These are phyloP conservation scores for Scaptomyza pallida DNA, from an alignment of 1,140 invertebrate species.

Conservation along the genomic window DNA sequence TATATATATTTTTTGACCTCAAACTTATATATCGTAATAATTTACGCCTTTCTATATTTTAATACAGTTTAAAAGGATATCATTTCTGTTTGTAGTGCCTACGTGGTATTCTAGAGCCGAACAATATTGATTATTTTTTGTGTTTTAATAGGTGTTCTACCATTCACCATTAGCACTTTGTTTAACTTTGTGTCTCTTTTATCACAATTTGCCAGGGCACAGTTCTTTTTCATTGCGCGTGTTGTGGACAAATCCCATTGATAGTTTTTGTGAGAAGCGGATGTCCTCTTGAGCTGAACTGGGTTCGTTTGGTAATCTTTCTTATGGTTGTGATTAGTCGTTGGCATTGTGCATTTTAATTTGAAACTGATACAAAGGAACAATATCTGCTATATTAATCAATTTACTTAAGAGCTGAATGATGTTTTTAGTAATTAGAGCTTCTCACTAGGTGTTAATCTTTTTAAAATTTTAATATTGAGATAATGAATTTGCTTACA, in stretches of 20 bases:
- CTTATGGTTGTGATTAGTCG: too few relatives aligned
- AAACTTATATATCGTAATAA: too few relatives aligned
- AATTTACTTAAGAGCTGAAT: not conserved
- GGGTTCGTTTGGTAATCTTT: slow-evolving; percentile 1
- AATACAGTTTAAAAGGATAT: not conserved
- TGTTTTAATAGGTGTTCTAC: not conserved
- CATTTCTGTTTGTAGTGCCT: not conserved
- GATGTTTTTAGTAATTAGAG: too few relatives aligned
- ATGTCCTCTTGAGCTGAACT: not conserved
- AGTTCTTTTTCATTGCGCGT: not conserved
- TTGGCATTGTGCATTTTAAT: slow-evolving; percentile 30
- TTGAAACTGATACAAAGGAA: slow-evolving; percentile 10
- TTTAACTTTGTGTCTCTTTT: not conserved
- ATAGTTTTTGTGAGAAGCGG: not conserved
- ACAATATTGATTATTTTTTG: not conserved
- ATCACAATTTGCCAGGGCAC: slow-evolving; percentile 2
- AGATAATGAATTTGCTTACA: too few relatives aligned
- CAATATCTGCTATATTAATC: not conserved
- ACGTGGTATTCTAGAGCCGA: not conserved
- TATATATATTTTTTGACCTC: not conserved
- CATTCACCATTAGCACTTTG: not conserved
- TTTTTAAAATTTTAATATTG: too few relatives aligned
- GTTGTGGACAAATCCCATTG: slow-evolving; percentile 4
- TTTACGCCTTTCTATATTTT: too few relatives aligned
- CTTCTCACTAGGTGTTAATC: too few relatives aligned